phyloP scores from a whole-genome alignment of 2,113 vertebrate species.

The Neolamprologus sp. region DNA sequence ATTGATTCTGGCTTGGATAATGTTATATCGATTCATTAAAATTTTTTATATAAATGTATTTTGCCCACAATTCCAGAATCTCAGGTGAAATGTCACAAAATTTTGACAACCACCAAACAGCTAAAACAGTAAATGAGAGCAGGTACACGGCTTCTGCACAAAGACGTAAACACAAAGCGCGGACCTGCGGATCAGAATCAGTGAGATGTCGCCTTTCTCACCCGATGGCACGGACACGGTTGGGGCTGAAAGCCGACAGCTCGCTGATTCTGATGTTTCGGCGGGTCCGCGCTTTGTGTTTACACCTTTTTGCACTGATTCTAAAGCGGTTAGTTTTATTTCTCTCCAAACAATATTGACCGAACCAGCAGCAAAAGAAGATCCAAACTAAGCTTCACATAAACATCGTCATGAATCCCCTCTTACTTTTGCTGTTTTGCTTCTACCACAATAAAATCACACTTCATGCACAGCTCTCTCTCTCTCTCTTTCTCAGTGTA shows the following conservation, averaged over 20 bases:
- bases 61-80: neutral
- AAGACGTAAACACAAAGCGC: neutral
- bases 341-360: neutral
- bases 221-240: neutral
- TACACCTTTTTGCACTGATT: neutral
- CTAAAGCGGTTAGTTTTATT: neutral
- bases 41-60: neutral
- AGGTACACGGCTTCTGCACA: neutral
- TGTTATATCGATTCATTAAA: neutral
- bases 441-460: too few relatives aligned
- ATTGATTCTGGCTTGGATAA: neutral
- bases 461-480: too few relatives aligned
- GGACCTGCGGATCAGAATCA: neutral
- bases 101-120: neutral
- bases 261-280: accelerated
- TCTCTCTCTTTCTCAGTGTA: too few relatives aligned
- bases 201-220: neutral
- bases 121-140: neutral
- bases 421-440: neutral
- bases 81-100: neutral
- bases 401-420: accelerated
- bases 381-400: neutral
- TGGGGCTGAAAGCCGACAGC: neutral
- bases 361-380: neutral
- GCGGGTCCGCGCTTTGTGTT: neutral